These are phyloP conservation scores for Drosophila bifasciata DNA, from an alignment of 1,140 invertebrate genomes.

Conservation along the genomic window DNA sequence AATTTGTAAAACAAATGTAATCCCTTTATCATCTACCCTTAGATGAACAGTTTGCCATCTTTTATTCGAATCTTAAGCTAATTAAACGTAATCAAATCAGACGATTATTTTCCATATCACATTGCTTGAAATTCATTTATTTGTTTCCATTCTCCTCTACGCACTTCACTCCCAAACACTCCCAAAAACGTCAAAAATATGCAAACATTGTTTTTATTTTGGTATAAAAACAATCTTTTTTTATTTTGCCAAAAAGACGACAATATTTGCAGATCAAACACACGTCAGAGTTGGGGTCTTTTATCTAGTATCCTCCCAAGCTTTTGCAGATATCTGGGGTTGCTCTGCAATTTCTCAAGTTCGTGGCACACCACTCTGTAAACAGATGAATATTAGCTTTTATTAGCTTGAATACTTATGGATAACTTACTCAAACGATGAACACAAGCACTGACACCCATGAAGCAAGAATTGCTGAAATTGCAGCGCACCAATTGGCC, in stretches of 20 bases:
- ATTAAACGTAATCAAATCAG: too few species aligned
- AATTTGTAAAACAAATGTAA: too few species aligned
- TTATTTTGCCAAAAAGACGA: background rate
- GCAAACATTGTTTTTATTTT: too few species aligned
- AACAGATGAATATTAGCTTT: background rate
- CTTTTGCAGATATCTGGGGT: background rate
- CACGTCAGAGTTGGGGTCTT: conserved; percentile 12
- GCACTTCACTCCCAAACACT: too few species aligned
- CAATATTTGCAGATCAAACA: conserved; percentile 18
- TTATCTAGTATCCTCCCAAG: background rate
- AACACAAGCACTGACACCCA: conserved; percentile 16
- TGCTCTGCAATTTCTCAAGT: conserved; percentile 7
- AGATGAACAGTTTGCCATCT: too few species aligned
- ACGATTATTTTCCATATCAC: too few species aligned
- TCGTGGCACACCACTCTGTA: background rate
- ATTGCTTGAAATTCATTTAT: too few species aligned
- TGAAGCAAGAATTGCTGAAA: conserved; percentile 23
- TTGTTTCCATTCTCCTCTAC: too few species aligned
- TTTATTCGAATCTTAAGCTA: too few species aligned
- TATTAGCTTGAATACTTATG: too few species aligned
- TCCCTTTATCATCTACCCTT: too few species aligned
- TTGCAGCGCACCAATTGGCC: conserved; percentile 13
- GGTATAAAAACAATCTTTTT: background rate
- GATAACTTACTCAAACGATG: conserved; percentile 34
- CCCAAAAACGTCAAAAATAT: too few species aligned